A percentile compares a stretch with the other conserved stretches of the same genome.
phyloP scores from a whole-genome alignment of 2,113 vertebrate species.

The Brachypodius melanocephalos region DNA sequence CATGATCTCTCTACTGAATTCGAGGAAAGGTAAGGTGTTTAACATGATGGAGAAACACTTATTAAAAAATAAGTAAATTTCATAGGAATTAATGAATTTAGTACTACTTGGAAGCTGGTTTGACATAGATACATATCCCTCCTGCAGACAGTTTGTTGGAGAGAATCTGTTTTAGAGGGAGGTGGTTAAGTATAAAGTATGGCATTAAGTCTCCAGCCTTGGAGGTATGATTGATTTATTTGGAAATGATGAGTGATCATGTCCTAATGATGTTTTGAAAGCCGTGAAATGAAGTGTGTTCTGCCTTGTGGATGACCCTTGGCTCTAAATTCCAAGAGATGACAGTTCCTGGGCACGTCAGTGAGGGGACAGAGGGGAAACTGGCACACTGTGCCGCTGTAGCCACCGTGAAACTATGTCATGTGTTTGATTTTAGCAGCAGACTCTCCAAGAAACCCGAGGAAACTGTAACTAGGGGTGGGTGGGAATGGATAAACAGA shows the following conservation, averaged over 20 bases:
- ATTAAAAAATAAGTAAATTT: neutral
- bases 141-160: neutral
- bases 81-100: neutral
- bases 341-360: neutral
- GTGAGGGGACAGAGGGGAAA: neutral
- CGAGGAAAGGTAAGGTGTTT: neutral
- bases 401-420: neutral
- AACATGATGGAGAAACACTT: neutral
- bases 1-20: neutral
- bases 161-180: neutral
- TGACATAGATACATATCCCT: neutral
- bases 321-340: constrained; percentile 1
- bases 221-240: neutral
- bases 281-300: neutral
- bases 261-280: constrained; percentile 13
- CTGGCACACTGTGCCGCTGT: neutral
- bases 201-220: neutral
- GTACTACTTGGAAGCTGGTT: neutral
- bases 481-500: neutral
- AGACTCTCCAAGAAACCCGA: neutral
- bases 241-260: neutral
- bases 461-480: neutral
- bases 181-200: neutral
- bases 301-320: neutral
- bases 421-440: neutral